Base-by-base conservation (phyloP, 2,113 vertebrate genomes). In the Anguilla japonica region DNA sequence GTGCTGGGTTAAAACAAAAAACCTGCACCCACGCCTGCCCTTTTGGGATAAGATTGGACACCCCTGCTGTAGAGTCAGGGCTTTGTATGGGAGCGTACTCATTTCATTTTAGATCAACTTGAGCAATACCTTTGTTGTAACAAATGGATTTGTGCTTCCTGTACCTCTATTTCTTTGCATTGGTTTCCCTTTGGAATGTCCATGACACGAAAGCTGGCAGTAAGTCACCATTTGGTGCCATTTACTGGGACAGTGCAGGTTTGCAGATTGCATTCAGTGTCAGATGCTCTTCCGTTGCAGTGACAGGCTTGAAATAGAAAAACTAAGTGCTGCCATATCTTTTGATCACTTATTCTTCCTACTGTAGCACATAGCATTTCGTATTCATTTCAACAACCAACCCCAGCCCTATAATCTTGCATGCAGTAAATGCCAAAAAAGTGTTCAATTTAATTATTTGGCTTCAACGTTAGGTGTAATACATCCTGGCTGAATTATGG, bases 91-190 rank as follows among this genome's bases (percentile, higher is more conserved):
- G 63, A 71, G 20, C 20, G 9, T 71, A 71, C 9, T 71, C 26
- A 71, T n/a, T 71, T 71, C 3, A n/a, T 71, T 0, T 71, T 71
- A 26, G 63, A 22, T 34, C n/a, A 34, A 26, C 0, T n/a, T 75
- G 71, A 75, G 22, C 60, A 26, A 34, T 75, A 34, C 71, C 71
- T 75, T 75, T 75, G 2, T 34, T 75, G 71, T 75, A 13, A 75
- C n/a, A 75, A 34, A 34, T 41, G 40, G 79, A 39, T 41, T 14
- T 80, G 11, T 41, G 79, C 79, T 41, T 40, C 79, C 79, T 80
- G 2, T 80, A 40, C 79, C 41, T 80, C 79, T 20, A 80, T 80
- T 80, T 41, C 79, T 41, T 80, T 80, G 40, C 79, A 80, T 80
- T 79, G 39, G 78, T 79, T 79, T 79, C 78, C 2, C 78, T 34